Conservation (phyloP, 1,140 invertebrate genomes). For the Drosophila melanica region DNA sequence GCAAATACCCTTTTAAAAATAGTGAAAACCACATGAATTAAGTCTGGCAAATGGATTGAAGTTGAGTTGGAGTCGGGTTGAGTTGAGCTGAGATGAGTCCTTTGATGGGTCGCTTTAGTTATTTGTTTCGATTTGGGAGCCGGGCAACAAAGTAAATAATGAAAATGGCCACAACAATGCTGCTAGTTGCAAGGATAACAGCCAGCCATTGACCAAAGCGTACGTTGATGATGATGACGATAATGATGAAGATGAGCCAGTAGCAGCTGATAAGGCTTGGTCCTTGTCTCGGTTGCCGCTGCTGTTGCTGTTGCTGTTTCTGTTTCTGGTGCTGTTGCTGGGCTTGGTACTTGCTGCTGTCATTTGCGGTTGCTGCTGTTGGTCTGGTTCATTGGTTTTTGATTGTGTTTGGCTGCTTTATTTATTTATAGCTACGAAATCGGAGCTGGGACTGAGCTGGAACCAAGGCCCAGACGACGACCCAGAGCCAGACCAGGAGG, state of each 20-base stretch:
- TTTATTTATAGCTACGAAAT: slow-evolving; percentile 71
- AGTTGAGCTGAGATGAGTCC: background rate
- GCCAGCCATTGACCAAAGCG: background rate
- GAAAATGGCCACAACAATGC: slow-evolving; percentile 17
- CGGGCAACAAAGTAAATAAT: slow-evolving; percentile 33
- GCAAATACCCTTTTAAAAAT: background rate
- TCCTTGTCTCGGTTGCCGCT: slow-evolving; percentile 2
- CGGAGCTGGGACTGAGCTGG: slow-evolving; percentile 25
- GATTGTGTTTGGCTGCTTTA: slow-evolving; percentile 79
- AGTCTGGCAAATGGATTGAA: slow-evolving; percentile 26
- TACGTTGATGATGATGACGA: slow-evolving; percentile 31
- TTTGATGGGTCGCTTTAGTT: slow-evolving; percentile 34
- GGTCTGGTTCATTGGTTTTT: slow-evolving; percentile 78
- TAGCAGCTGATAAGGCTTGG: slow-evolving; percentile 18
- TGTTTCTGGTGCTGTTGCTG: background rate
- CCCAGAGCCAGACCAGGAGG: background rate
- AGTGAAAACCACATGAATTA: slow-evolving; percentile 27
- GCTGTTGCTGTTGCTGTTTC: background rate
- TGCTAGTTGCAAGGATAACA: slow-evolving; percentile 35
- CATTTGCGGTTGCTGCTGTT: slow-evolving; percentile 69
- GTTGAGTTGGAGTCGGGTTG: background rate
- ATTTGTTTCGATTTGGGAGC: slow-evolving; percentile 37
- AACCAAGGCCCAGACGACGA: slow-evolving; percentile 11
- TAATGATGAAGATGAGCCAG: slow-evolving; percentile 17
- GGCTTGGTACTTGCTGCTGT: slow-evolving; percentile 40